Base-by-base conservation (phyloP, 2,113 vertebrate species). In the Paramisgurnus dabryanus region DNA sequence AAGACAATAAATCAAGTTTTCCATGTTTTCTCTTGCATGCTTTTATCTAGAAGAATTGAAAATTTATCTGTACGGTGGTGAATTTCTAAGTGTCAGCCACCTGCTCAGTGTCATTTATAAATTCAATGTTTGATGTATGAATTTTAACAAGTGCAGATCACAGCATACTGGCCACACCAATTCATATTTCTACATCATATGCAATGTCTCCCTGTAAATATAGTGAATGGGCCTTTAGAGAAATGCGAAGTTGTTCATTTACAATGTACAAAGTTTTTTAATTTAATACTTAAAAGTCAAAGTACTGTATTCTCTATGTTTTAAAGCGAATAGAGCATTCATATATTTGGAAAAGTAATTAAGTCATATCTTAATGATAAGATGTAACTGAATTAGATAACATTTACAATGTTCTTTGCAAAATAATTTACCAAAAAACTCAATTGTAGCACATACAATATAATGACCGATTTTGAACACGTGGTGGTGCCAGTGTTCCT, bases 391-490 rank as follows among this genome's bases (percentile, higher is more conserved):
- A 67, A 2, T 45, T 22, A 45, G 11, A 41, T 7, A 22, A 17
- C 22, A 9, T 72, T 57, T 18, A 2, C 22, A 49, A 49, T 15
- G 15, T n/a, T 58, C 4, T 53, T 53, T 13, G 9, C 11, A 34
- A 34, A 34, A 34, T 34, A 34, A 34, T 0, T 69, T 15, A 7
- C 3, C 11, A 4, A 17, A 50, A 45, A 7, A 45, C 27, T 34
- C 0, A 34, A 34, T 34, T 47, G 45, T 5, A 1, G 10, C 47
- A 4, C 15, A 15, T 6, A n/a, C 39, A 60, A 13, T 27, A n/a
- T 9, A 45, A 60, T 61, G n/a, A 45, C n/a, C 4, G n/a, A 6
- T 60, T 73, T 43, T 74, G 10, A 74, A 74, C 71, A 61, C 71
- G 45, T 60, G 71, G 40, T 9, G 55, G 55, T 22, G 71, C 71